phyloP scores from a whole-genome alignment of 2,888 invertebrate genomes.

The Steinernema carpocapsae region DNA sequence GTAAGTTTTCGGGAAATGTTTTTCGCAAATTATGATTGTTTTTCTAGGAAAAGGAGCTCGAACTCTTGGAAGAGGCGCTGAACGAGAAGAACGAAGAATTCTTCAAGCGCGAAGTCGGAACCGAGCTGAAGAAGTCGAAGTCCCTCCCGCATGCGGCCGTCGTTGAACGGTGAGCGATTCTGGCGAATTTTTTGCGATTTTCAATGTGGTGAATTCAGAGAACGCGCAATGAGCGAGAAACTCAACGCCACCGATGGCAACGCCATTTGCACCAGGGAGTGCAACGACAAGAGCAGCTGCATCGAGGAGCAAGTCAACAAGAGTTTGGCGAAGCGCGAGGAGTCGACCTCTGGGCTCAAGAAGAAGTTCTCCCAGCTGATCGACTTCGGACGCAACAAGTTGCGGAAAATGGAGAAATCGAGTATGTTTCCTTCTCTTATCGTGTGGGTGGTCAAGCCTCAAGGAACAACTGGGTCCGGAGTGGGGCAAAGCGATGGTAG shows the following conservation, averaged over 20 bases:
- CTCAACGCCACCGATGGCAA: neutral
- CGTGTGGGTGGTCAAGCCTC: too few relatives aligned
- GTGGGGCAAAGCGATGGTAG: too few relatives aligned
- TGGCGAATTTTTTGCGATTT: neutral
- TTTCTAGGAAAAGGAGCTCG: conserved; percentile 12
- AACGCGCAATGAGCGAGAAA: neutral
- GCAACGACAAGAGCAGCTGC: neutral
- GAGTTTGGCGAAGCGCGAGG: neutral
- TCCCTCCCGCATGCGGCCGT: neutral
- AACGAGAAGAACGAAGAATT: neutral
- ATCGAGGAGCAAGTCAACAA: neutral
- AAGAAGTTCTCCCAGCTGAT: conserved; percentile 19
- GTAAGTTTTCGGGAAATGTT: neutral
- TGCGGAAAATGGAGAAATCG: neutral
- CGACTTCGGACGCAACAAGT: neutral
- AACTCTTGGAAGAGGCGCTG: neutral
- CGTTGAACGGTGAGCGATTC: neutral
- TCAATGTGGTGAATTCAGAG: neutral
- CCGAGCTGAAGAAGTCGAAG: neutral
- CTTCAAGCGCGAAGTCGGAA: neutral
- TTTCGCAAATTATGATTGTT: neutral
- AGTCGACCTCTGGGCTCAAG: neutral
- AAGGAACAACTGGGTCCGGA: too few relatives aligned
- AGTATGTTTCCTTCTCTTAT: neutral
- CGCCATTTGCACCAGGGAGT: neutral